These are phyloP conservation scores for Diacarnus erythraeanus DNA, from an alignment of 37 sponge, comb jelly and placozoan species.

Conservation along the genomic window DNA sequence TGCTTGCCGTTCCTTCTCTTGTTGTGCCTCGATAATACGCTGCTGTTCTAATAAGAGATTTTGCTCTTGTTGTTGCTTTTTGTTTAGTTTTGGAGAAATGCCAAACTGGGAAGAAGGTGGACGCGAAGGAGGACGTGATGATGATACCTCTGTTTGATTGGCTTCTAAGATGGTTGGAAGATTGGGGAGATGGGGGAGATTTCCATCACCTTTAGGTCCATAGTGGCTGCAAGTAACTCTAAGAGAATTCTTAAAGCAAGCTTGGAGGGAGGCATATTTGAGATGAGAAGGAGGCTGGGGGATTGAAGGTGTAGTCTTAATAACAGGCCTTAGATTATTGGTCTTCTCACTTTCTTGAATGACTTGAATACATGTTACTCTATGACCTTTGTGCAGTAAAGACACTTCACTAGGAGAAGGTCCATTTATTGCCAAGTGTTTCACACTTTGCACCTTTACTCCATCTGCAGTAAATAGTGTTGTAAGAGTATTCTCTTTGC, in stretches of 20 bases:
- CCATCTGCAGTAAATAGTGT: constrained; percentile 56
- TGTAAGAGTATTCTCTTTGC: constrained; percentile 16
- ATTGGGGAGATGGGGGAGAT: constrained; percentile 28
- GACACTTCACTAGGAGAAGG: constrained; percentile 11
- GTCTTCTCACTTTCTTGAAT: not conserved
- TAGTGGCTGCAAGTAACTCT: constrained; percentile 47
- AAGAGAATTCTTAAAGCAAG: constrained; percentile 35
- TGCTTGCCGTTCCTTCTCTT: constrained; percentile 19
- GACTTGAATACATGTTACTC: not conserved
- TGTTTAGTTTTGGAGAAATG: constrained; percentile 51
- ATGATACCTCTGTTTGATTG: constrained; percentile 14
- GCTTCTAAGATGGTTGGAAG: constrained; percentile 17
- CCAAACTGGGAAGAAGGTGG: constrained; percentile 5
- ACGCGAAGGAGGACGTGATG: constrained; percentile 5
- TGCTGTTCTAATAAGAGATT: constrained; percentile 58
- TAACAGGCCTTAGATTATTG: not conserved
- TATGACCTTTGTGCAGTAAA: constrained; percentile 27
- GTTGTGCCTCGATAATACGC: constrained; percentile 47
- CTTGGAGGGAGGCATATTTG: constrained; percentile 19
- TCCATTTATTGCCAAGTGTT: not conserved
- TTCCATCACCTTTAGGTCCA: constrained; percentile 72
- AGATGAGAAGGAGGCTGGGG: constrained; percentile 40
- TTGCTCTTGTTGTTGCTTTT: constrained; percentile 68
- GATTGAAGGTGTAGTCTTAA: not conserved
- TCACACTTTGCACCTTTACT: constrained; percentile 16